Evolutionary conservation across 2,113 vertebrate species (phyloP), one percentile per base, ranked within the genome.

Genomic region (Muntiacus reevesi): DNA sequence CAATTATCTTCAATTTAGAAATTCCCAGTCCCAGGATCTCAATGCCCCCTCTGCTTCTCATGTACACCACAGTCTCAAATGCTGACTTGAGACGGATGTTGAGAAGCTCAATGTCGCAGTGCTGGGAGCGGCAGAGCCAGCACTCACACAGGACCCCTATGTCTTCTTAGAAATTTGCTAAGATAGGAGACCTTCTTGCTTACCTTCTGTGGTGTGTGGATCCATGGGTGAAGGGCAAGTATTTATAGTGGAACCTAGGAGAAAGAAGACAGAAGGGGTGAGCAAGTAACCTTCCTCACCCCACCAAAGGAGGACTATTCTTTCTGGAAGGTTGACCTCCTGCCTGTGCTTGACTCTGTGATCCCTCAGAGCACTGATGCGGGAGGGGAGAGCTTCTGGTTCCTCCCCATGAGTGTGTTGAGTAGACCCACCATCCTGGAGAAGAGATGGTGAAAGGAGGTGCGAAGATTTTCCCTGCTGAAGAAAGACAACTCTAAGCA

Each of bases 401-500:
- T 3, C 6, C 7, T 62, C 45, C 23, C 23, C 6, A 12, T 47
- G 5, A n/a, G 27, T 47, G 19, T 3, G 1, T 7, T 19, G 13
- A 55, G 2, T 8, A 16, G 12, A 1, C 13, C 23, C 1, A 36
- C 28, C 3, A 14, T 60, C 30, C 40, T 3, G 17, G 8, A 5
- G 13, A 13, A 17, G 3, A 14, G 40, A 36, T 60, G 13, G 21
- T n/a, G n/a, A n/a, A n/a, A n/a, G n/a, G n/a, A n/a, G n/a, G n/a
- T n/a, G n/a, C n/a, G n/a, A n/a, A n/a, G n/a, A n/a, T n/a, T n/a
- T n/a, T n/a, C n/a, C n/a, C n/a, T n/a, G n/a, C n/a, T n/a, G n/a
- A n/a, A n/a, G n/a, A n/a, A 67, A 36, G 60, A 25, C 3, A 2
- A 13, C 30, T 25, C 27, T 88, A 15, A 17, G 11, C 43, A 12